phyloP scores from a whole-genome alignment of 1,140 invertebrate genomes.

The Akabosia matsudoensis region DNA sequence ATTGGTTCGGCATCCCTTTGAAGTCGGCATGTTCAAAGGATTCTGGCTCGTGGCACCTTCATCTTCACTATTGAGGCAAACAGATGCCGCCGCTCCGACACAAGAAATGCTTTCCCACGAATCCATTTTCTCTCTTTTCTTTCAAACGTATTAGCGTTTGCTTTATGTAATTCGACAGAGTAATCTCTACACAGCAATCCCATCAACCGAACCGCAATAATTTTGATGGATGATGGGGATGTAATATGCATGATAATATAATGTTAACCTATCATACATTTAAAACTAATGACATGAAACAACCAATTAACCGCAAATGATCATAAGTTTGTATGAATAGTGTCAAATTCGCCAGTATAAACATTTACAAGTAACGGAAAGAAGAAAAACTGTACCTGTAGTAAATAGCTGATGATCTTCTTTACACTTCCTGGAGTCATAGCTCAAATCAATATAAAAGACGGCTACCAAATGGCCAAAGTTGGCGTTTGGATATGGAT shows the following conservation, averaged over 20 bases:
- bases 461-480: slow-evolving; percentile 58
- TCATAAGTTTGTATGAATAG: neutral
- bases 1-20: slow-evolving; percentile 49
- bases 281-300: neutral
- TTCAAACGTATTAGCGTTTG: neutral
- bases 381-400: slow-evolving; percentile 41
- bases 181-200: neutral
- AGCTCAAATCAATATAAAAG: slow-evolving; percentile 53
- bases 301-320: neutral
- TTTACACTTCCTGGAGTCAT: slow-evolving; percentile 35
- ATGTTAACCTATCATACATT: neutral
- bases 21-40: slow-evolving; percentile 46
- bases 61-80: slow-evolving; percentile 8
- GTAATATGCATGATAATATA: no score
- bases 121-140: slow-evolving; percentile 16
- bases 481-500: slow-evolving; percentile 55
- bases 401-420: slow-evolving; percentile 39
- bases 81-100: slow-evolving; percentile 38
- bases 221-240: neutral
- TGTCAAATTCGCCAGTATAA: neutral
- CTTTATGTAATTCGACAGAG: neutral
- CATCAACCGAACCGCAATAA: neutral
- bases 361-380: no score
- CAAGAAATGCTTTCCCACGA: slow-evolving; percentile 46
- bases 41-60: slow-evolving; percentile 46